Evolutionary conservation across 2,888 invertebrate genomes (phyloP).

Genomic region (Drosophila neotestacea): DNA sequence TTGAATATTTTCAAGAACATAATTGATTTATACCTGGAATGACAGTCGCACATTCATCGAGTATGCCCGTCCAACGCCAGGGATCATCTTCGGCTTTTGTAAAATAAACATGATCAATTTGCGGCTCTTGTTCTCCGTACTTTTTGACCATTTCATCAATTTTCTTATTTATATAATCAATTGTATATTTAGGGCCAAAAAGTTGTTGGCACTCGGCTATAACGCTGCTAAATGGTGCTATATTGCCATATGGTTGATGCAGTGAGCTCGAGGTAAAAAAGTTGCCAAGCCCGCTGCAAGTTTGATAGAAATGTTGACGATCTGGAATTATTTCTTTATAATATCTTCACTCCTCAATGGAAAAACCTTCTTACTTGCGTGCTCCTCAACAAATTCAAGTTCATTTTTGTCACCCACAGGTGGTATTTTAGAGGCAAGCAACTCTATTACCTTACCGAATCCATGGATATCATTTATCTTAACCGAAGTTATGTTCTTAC

Average conservation of each 20-base stretch:
- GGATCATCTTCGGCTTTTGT: conserved; percentile 86
- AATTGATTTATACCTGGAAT: conserved; percentile 28
- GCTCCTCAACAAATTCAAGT: background rate
- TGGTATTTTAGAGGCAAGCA: conserved; percentile 11
- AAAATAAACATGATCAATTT: conserved; percentile 84
- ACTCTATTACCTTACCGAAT: conserved; percentile 3
- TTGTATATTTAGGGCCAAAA: conserved; percentile 39
- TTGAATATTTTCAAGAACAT: background rate
- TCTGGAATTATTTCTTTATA: conserved; percentile 81
- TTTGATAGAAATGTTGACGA: conserved; percentile 91
- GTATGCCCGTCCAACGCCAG: conserved; percentile 85
- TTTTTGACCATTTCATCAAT: conserved; percentile 76
- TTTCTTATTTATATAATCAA: conserved; percentile 34
- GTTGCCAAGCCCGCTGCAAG: conserved; percentile 92
- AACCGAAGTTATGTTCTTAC: conserved; percentile 22
- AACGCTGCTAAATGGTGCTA: background rate
- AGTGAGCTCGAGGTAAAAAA: conserved; percentile 38
- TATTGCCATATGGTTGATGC: conserved; percentile 43
- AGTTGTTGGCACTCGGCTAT: conserved; percentile 20
- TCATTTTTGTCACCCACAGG: background rate
- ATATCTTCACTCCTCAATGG: accelerated
- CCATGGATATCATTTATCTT: conserved; percentile 3
- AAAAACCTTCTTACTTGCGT: background rate
- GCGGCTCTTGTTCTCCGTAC: conserved; percentile 84
- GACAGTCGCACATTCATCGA: conserved; percentile 39